These are phyloP conservation scores for Bembecia ichneumoniformis DNA, from an alignment of 2,888 invertebrate species.

Conservation along the genomic window DNA sequence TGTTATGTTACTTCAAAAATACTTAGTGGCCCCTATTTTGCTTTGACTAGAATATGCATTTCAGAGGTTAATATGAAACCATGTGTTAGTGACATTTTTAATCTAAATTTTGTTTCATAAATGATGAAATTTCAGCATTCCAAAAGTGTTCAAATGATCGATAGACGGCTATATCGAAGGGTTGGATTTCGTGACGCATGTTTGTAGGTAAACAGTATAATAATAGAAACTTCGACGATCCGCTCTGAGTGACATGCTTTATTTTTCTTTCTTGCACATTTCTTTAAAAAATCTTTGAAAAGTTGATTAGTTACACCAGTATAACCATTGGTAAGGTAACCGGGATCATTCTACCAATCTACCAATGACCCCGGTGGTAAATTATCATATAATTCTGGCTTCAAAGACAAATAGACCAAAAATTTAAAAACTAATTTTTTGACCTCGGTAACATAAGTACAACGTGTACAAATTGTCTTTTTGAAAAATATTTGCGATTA, in stretches of 20 bases:
- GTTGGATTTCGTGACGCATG: background rate
- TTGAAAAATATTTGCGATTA: no score
- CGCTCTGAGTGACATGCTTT: constrained; percentile 13
- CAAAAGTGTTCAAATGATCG: background rate
- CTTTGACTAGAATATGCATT: no score
- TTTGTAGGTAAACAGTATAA: constrained; percentile 5
- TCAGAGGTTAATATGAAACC: background rate
- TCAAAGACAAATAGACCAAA: no score
- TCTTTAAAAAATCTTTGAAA: constrained; percentile 11
- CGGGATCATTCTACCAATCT: background rate
- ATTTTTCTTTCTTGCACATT: constrained; percentile 11
- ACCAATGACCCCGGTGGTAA: background rate
- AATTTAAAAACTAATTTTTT: no score
- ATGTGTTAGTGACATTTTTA: background rate
- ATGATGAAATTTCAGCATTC: background rate
- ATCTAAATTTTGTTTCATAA: background rate
- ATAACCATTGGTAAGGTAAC: background rate
- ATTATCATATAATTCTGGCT: constrained; percentile 3
- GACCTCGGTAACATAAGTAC: no score
- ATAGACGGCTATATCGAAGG: background rate
- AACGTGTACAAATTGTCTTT: no score
- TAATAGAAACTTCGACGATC: no score
- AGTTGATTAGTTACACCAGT: constrained; percentile 12
- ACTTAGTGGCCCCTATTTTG: no score
- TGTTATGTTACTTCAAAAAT: no score